Evolutionary conservation across 2,888 invertebrate species (phyloP).

Genomic region (Trissonchulus latispiculum): DNA sequence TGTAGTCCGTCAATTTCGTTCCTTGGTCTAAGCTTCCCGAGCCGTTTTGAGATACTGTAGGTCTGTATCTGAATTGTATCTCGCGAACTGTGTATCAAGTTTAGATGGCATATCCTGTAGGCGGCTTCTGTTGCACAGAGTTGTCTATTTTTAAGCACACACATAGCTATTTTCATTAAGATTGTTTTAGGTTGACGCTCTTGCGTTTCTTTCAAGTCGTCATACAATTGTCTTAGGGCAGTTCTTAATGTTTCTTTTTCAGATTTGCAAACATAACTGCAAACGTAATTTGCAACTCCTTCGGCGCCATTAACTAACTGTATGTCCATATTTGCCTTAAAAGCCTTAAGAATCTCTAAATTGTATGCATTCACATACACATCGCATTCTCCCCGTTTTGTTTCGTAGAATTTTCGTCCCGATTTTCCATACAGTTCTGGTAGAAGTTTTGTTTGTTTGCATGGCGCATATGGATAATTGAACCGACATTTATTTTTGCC

Average conservation of each 20-base stretch:
- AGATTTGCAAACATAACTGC: conserved; percentile 1
- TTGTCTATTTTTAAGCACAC: neutral
- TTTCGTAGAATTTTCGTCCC: neutral
- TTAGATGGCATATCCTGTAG: neutral
- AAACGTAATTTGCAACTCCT: conserved; percentile 2
- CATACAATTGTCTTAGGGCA: neutral
- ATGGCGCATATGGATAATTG: neutral
- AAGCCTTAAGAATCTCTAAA: neutral
- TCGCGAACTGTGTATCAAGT: neutral
- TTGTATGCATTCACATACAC: neutral
- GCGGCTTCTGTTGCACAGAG: neutral
- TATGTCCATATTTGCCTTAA: conserved; percentile 2
- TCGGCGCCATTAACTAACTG: neutral
- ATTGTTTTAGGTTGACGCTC: too few species aligned
- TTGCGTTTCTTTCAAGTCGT: neutral
- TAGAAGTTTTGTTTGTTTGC: neutral
- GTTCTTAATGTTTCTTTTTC: neutral
- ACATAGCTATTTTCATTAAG: neutral
- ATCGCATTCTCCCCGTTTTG: neutral
- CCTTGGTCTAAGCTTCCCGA: neutral
- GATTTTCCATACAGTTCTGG: neutral
- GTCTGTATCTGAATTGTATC: neutral
- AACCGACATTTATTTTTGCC: neutral
- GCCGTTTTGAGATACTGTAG: neutral
- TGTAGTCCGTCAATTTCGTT: neutral